A percentile compares a stretch with the other conserved stretches of the same genome.
phyloP scores from a whole-genome alignment of 92 coral and sea anemone genomes.

The Porites cylindrica region DNA sequence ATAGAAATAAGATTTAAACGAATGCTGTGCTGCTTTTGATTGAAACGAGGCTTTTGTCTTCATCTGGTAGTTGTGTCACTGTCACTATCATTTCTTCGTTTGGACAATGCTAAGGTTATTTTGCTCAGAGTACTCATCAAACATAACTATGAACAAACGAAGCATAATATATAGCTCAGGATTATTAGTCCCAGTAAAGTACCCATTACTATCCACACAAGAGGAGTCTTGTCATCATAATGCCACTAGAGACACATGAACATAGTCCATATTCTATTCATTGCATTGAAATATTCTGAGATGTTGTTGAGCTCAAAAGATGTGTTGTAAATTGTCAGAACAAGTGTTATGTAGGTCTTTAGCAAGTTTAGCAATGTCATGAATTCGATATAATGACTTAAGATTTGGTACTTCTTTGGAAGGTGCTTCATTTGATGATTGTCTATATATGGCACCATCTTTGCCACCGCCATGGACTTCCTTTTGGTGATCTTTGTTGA shows the following conservation, averaged over 20 bases:
- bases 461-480: too few species aligned
- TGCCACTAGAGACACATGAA: slow-evolving; percentile 39
- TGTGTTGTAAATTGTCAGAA: neutral
- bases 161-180: slow-evolving; percentile 7
- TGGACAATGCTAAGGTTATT: slow-evolving; percentile 44
- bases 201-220: slow-evolving; percentile 48
- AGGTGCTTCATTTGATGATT: too few species aligned
- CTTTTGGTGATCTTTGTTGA: too few species aligned
- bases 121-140: slow-evolving; percentile 9
- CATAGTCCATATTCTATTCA: slow-evolving; percentile 55
- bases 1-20: slow-evolving; percentile 4
- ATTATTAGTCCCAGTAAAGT: slow-evolving; percentile 15
- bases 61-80: slow-evolving; percentile 21
- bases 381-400: neutral
- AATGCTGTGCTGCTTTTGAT: neutral
- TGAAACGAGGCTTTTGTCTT: slow-evolving; percentile 41
- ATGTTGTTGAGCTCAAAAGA: slow-evolving; percentile 31
- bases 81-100: slow-evolving; percentile 23
- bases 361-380: neutral
- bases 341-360: too few species aligned
- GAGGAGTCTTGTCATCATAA: slow-evolving; percentile 57
- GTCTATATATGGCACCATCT: too few species aligned
- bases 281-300: slow-evolving; percentile 40
- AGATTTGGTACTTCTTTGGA: too few species aligned
- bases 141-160: neutral